Percentiles rank a stretch among this genome's conserved stretches.
These are phyloP conservation scores for Pelusios castaneus DNA, from an alignment of 2,113 vertebrate genomes.

Conservation along the genomic window DNA sequence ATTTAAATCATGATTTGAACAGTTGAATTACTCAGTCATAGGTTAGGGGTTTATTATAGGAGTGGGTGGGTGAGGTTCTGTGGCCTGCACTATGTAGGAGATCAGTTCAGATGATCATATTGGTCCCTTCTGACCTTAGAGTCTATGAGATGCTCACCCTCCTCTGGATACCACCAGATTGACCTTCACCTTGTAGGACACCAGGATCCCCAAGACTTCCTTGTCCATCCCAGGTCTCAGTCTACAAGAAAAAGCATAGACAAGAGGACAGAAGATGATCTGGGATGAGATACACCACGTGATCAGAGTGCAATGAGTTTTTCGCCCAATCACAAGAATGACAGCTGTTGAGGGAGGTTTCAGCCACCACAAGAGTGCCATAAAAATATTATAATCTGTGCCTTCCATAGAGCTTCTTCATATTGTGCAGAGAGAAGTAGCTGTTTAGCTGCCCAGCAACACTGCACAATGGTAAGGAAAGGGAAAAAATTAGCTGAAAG, in stretches of 20 bases:
- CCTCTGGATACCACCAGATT: conserved; percentile 82
- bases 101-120: no score
- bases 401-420: accelerated
- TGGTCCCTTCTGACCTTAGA: no score
- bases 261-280: background rate
- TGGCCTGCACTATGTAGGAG: no score
- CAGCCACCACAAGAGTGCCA: background rate
- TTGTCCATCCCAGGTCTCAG: conserved; percentile 82
- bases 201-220: conserved; percentile 86
- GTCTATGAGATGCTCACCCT: conserved; percentile 73
- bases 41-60: no score
- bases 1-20: no score
- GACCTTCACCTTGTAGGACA: conserved; percentile 91
- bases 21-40: no score
- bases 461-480: accelerated
- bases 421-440: accelerated
- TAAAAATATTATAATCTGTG: background rate
- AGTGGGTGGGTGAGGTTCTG: no score
- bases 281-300: background rate
- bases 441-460: background rate
- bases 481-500: background rate
- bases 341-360: background rate
- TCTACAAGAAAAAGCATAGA: conserved; percentile 67
- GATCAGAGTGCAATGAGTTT: background rate
- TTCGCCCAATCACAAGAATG: background rate